Evolutionary conservation across 2,888 invertebrate species (phyloP).

Genomic region (Melinaea marsaeus): DNA sequence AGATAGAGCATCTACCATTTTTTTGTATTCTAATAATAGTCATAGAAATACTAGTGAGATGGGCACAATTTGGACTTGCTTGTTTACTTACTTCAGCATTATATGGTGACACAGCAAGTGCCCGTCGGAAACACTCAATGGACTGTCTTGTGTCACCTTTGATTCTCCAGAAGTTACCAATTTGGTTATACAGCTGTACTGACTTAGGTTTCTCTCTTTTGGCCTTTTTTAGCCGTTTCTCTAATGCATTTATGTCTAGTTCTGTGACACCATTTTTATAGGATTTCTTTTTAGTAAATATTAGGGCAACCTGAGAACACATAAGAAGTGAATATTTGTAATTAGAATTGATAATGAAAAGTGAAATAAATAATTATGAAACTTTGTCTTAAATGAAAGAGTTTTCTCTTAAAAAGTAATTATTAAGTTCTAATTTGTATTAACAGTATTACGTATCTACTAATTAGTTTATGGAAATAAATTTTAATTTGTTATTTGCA

Average conservation of each 20-base stretch:
- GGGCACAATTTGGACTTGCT: slow-evolving; percentile 12
- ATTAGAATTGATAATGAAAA: background rate
- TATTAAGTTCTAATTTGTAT: too few relatives aligned
- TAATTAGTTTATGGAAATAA: too few relatives aligned
- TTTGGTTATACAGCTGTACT: slow-evolving; percentile 91
- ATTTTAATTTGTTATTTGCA: too few relatives aligned
- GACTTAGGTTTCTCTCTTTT: slow-evolving; percentile 91
- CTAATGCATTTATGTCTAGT: slow-evolving; percentile 85
- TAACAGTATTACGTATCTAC: too few relatives aligned
- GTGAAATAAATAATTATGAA: too few relatives aligned
- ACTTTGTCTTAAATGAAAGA: too few relatives aligned
- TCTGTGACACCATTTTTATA: slow-evolving; percentile 80
- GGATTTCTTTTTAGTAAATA: slow-evolving; percentile 84
- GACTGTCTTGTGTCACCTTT: slow-evolving; percentile 92
- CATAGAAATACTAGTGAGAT: background rate
- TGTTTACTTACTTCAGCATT: slow-evolving; percentile 83
- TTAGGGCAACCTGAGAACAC: slow-evolving; percentile 79
- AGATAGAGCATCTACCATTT: background rate
- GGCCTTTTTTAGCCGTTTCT: slow-evolving; percentile 85
- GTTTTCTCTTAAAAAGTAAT: too few relatives aligned
- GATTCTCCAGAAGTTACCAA: slow-evolving; percentile 94
- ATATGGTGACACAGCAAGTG: slow-evolving; percentile 89
- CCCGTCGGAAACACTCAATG: slow-evolving; percentile 93
- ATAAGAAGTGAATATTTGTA: slow-evolving; percentile 2
- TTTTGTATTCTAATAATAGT: background rate